phyloP scores from a whole-genome alignment of 2,797 vertebrate species.

The Myotis vivesi region DNA sequence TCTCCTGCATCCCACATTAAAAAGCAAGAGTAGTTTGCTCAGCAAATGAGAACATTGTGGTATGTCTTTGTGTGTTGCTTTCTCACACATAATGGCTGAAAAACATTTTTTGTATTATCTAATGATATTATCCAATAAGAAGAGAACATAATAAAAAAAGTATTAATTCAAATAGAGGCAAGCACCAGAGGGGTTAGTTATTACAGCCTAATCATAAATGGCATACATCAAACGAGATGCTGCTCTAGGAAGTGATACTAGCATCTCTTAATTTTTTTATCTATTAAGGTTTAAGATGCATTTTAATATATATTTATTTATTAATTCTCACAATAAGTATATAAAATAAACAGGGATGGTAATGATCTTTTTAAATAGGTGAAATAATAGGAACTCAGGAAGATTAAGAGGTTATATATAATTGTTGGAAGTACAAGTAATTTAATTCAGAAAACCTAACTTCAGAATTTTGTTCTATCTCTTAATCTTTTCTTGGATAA shows the following conservation, averaged over 20 bases:
- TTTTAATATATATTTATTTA: slow-evolving; percentile 11
- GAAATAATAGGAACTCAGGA: neutral
- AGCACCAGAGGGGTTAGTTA: slow-evolving; percentile 63
- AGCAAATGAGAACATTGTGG: slow-evolving; percentile 80
- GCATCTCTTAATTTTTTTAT: slow-evolving; percentile 1
- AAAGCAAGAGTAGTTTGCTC: slow-evolving; percentile 79
- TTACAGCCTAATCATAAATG: slow-evolving; percentile 30
- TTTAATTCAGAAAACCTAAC: neutral
- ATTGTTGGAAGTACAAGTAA: neutral
- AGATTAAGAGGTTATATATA: neutral
- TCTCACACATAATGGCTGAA: slow-evolving; percentile 78
- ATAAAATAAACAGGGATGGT: neutral
- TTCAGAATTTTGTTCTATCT: neutral
- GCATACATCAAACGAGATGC: slow-evolving; percentile 40
- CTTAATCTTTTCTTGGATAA: neutral
- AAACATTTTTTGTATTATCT: slow-evolving; percentile 58
- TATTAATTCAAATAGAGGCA: slow-evolving; percentile 56
- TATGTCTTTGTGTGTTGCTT: slow-evolving; percentile 73
- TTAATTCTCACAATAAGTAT: neutral
- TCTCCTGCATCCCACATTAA: slow-evolving; percentile 81
- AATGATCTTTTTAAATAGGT: neutral
- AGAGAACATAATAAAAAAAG: slow-evolving; percentile 66
- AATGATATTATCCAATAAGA: slow-evolving; percentile 75
- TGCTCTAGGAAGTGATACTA: slow-evolving; percentile 48
- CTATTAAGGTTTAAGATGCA: neutral